Evolutionary conservation across 2,888 invertebrate species (phyloP).

Genomic region (Limnephilus auricula): DNA sequence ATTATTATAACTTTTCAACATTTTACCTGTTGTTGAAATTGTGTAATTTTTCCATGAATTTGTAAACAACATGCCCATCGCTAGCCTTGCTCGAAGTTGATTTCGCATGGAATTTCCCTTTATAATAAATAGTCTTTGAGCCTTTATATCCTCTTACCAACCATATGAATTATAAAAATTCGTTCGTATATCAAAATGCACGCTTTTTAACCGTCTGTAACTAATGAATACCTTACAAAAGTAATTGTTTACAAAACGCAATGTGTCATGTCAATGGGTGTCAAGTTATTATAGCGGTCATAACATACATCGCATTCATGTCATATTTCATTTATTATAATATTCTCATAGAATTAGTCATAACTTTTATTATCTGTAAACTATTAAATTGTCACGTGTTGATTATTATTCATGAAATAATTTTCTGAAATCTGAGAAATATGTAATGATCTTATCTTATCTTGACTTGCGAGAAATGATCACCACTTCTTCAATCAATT

Average conservation of each 20-base stretch:
- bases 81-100: neutral
- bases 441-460: neutral
- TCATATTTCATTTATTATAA: neutral
- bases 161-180: neutral
- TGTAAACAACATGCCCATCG: neutral
- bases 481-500: neutral
- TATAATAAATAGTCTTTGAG: neutral
- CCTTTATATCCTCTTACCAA: neutral
- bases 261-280: neutral
- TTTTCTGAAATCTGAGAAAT: neutral
- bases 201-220: neutral
- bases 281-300: neutral
- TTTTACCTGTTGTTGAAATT: neutral
- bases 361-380: neutral
- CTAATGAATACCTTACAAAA: neutral
- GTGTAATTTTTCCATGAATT: neutral
- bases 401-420: neutral
- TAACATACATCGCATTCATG: neutral
- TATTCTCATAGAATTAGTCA: neutral
- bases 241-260: neutral
- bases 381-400: neutral
- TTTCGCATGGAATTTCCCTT: neutral
- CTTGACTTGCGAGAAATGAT: neutral
- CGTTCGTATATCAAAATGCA: neutral
- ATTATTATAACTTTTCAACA: constrained; percentile 59